These are phyloP conservation scores for Pantherophis vulpinus DNA, from an alignment of 2,797 vertebrate genomes.

Conservation along the genomic window DNA sequence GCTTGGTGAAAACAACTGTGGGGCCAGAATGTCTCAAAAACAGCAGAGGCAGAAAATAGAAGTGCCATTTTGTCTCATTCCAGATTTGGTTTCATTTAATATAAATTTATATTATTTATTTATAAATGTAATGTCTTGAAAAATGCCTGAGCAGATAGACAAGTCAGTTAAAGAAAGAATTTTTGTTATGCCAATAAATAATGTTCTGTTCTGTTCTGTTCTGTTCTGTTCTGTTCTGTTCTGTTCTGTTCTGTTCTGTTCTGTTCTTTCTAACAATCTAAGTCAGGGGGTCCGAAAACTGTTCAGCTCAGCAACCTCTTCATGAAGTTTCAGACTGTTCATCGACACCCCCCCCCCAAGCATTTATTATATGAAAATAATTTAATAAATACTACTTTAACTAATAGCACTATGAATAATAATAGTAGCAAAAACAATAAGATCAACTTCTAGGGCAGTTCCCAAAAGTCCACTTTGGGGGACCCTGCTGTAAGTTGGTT, in stretches of 20 bases:
- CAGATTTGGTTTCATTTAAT: not conserved
- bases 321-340: too few relatives aligned
- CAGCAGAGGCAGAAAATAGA: not conserved
- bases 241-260: too few relatives aligned
- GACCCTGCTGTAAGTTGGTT: not conserved
- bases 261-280: not conserved
- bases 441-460: not conserved
- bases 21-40: not conserved
- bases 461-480: not conserved
- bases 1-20: not conserved
- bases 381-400: too few relatives aligned
- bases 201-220: too few relatives aligned
- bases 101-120: not conserved
- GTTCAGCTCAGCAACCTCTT: too few relatives aligned
- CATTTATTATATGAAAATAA: too few relatives aligned
- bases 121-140: not conserved
- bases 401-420: not conserved
- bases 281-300: too few relatives aligned
- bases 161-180: not conserved
- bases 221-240: too few relatives aligned
- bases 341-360: too few relatives aligned
- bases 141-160: not conserved
- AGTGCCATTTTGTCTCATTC: not conserved
- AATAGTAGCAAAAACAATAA: not conserved
- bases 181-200: too few relatives aligned